Evolutionary conservation across 1,140 invertebrate species (phyloP).

Genomic region (Linepithema humile): DNA sequence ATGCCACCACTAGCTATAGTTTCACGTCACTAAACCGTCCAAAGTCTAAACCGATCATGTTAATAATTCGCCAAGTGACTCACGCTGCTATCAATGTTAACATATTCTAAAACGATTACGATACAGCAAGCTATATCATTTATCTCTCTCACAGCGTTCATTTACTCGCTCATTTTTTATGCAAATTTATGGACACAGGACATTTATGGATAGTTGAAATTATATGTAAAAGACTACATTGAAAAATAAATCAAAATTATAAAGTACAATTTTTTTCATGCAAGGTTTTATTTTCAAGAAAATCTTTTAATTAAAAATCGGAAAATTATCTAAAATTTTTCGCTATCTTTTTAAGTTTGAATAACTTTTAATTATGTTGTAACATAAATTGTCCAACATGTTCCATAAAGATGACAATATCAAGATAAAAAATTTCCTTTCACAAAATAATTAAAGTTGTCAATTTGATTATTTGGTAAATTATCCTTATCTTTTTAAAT

Average conservation of each 20-base stretch:
- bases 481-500: too few species aligned
- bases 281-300: background rate
- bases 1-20: background rate
- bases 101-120: background rate
- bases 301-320: background rate
- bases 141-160: background rate
- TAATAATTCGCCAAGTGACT: slow-evolving; percentile 18
- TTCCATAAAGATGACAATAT: background rate
- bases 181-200: too few species aligned
- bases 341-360: background rate
- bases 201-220: too few species aligned
- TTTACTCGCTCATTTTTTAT: background rate
- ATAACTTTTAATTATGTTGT: background rate
- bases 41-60: too few species aligned
- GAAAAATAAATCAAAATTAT: too few species aligned
- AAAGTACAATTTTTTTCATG: background rate
- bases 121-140: too few species aligned
- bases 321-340: background rate
- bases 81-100: background rate
- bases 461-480: too few species aligned
- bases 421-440: background rate
- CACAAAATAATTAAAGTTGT: background rate
- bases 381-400: background rate
- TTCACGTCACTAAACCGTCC: slow-evolving; percentile 3
- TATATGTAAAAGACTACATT: too few species aligned